phyloP scores from a whole-genome alignment of 2,113 vertebrate genomes.

The Leptodactylus fuscus region DNA sequence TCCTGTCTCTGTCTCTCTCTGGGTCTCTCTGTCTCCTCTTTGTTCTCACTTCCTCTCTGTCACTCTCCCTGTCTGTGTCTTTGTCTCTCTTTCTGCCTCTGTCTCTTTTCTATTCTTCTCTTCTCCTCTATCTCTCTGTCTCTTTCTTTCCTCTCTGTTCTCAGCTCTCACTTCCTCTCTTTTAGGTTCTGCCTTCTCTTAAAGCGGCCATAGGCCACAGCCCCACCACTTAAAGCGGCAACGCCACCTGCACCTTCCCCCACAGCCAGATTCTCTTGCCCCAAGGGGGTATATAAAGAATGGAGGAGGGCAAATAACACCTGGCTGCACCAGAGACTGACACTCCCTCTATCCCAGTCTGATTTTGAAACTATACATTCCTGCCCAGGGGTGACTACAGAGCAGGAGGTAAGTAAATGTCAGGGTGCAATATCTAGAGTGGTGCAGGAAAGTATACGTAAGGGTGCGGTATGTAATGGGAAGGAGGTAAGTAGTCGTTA shows the following conservation, averaged over 20 bases:
- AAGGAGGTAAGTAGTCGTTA: too few species aligned
- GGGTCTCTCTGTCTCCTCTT: not conserved
- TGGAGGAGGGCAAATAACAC: not conserved
- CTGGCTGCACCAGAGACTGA: not conserved
- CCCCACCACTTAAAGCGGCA: constrained; percentile 40
- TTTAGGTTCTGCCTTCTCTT: constrained; percentile 49
- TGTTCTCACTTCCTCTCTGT: not conserved
- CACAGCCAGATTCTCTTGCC: not conserved
- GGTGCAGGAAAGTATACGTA: too few species aligned
- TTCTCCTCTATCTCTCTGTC: not conserved
- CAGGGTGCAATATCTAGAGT: not conserved
- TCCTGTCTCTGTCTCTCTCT: not conserved
- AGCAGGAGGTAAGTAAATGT: not conserved
- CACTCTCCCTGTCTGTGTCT: not conserved
- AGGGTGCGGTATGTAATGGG: not conserved
- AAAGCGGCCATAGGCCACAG: constrained; percentile 52
- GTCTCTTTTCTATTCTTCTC: not conserved
- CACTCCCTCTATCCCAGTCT: too few species aligned
- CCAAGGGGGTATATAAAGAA: not conserved
- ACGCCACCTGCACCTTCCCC: constrained; percentile 31
- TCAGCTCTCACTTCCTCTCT: constrained; percentile 54
- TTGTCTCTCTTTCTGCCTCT: not conserved
- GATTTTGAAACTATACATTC: too few species aligned
- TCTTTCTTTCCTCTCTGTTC: constrained; percentile 34
- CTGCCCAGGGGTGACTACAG: not conserved